Evolutionary conservation across 2,888 invertebrate genomes (phyloP), one percentile per base, ranked within the genome.

Genomic region (Sipha maydis): DNA sequence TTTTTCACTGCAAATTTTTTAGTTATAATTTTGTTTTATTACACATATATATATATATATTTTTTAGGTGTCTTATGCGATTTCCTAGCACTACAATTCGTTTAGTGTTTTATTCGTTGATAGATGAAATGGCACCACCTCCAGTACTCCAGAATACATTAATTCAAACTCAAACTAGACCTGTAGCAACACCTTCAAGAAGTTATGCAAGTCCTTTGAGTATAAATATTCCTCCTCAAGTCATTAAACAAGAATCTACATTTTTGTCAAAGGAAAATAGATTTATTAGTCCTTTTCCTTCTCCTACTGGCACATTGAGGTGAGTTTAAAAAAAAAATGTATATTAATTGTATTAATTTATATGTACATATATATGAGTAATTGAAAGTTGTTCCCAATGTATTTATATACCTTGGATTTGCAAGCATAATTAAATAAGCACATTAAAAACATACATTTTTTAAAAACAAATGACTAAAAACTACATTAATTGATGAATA

Each of bases 1-100:
- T 21, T 56, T 19, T 56, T 56, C 1, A 56, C 4, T 1, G 56
- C n/a, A 25, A n/a, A 67, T 67, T 67, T 67, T 67, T n/a, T 67
- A n/a, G 48, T 11, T 48, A 14, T 48, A 67, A 7, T 9, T 28
- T 67, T 67, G 8, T 28, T 67, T 67, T n/a, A n/a, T 67, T n/a
- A 67, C 8, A 11, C 28, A 0, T n/a, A 67, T 25, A n/a, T 67
- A 67, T 56, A 3, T 38, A 54, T 75, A 11, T 54, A 54, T 19
- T 89, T 69, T 94, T 28, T 94, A 98, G 98, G 93, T 99, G 98
- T 93, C 96, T 96, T 90, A 95, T 99, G 91, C 95, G 98, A 91
- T 99, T 99, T 93, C 99, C 99, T 90, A 98, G 98, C 92, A 99
- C 99, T 92, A 98, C 96, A 92, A 98, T 99, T 92, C 96, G 97